phyloP scores from a whole-genome alignment of 2,888 invertebrate species.

The Tanaodytes sp. region DNA sequence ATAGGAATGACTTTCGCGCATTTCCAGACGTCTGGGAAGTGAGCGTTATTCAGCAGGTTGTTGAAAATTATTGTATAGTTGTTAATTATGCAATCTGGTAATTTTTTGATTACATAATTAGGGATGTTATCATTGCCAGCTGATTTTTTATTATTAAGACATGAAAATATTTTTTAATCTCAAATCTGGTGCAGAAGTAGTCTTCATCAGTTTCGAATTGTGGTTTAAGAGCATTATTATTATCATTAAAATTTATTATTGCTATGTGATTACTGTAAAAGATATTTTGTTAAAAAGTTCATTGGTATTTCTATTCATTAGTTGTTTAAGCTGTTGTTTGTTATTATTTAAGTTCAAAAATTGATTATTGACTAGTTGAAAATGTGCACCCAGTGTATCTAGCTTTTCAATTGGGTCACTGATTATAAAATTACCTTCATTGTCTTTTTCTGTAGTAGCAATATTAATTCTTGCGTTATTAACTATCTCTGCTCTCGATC shows the following conservation, averaged over 20 bases:
- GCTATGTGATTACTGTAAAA: background rate
- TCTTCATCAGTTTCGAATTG: background rate
- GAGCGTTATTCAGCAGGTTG: conserved; percentile 39
- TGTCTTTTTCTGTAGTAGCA: no score
- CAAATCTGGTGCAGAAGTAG: conserved; percentile 3
- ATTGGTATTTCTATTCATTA: background rate
- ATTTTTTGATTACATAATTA: conserved; percentile 27
- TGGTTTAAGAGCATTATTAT: background rate
- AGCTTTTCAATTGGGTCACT: no score
- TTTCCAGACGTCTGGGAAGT: conserved; percentile 46
- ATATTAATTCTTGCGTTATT: no score
- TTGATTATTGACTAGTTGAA: no score
- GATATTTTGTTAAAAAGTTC: background rate
- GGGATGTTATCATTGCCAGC: conserved; percentile 36
- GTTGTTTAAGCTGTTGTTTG: no score
- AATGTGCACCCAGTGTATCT: no score
- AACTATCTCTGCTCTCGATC: no score
- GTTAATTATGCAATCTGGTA: conserved; percentile 12
- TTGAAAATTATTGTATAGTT: conserved; percentile 39
- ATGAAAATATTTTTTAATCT: no score
- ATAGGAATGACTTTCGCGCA: conserved; percentile 36
- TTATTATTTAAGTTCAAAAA: no score
- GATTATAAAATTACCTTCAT: no score
- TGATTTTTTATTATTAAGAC: conserved; percentile 36
- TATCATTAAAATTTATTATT: background rate